Evolutionary conservation across 2,888 invertebrate genomes (phyloP).

Genomic region (Adineta ricciae): DNA sequence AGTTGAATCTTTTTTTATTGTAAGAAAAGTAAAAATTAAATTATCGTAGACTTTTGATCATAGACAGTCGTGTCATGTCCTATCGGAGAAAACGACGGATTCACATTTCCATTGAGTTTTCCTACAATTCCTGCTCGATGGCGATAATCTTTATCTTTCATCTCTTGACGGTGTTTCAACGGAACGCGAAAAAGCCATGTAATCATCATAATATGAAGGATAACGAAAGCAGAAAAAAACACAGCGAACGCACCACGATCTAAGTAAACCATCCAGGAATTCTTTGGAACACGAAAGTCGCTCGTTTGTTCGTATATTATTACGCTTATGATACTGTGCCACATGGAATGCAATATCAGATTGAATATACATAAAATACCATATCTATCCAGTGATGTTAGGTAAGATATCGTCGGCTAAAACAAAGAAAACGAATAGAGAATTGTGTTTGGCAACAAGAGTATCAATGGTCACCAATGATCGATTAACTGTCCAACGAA

Average conservation of each 20-base stretch:
- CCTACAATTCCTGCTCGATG: no score
- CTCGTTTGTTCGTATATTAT: background rate
- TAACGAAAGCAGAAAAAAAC: background rate
- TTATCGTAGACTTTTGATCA: no score
- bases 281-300: background rate
- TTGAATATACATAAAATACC: conserved; percentile 25
- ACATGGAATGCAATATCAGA: conserved; percentile 24
- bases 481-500: conserved; percentile 47
- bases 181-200: background rate
- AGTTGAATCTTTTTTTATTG: no score
- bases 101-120: no score
- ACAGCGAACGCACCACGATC: background rate
- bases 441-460: no score
- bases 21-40: no score
- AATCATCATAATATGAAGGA: background rate
- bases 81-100: no score
- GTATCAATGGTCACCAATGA: conserved; percentile 38
- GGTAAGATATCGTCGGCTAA: conserved; percentile 28
- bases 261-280: background rate
- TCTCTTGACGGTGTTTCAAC: background rate
- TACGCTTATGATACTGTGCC: conserved; percentile 23
- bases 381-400: conserved; percentile 30
- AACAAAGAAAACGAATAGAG: background rate
- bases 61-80: no score
- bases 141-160: background rate